These are phyloP conservation scores for Sigmodon hispidus DNA, from an alignment of 2,113 vertebrate species.

Conservation along the genomic window DNA sequence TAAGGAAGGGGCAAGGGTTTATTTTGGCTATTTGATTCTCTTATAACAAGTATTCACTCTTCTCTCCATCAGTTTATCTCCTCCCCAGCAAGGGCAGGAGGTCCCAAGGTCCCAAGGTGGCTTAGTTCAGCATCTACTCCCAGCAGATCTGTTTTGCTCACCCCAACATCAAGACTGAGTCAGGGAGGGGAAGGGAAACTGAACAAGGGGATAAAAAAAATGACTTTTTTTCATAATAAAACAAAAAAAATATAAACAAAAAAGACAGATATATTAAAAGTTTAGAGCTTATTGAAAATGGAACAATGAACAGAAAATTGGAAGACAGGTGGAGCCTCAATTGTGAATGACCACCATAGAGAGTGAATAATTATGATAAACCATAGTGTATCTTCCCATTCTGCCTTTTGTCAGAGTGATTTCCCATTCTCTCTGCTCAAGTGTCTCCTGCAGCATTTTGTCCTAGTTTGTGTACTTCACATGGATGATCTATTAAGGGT, in stretches of 20 bases:
- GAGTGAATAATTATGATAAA: neutral
- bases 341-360: neutral
- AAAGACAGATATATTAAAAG: neutral
- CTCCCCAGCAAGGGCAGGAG: too few species aligned
- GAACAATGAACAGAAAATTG: neutral
- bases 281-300: neutral
- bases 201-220: too few species aligned
- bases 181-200: too few species aligned
- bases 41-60: neutral
- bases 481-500: neutral
- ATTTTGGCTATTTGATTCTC: neutral
- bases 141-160: too few species aligned
- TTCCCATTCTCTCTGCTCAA: fast-evolving
- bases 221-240: too few species aligned
- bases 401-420: neutral
- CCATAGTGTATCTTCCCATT: neutral
- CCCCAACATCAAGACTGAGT: too few species aligned
- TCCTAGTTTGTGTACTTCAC: neutral
- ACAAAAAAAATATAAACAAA: too few species aligned
- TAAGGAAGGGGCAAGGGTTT: too few species aligned
- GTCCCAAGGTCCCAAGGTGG: too few species aligned
- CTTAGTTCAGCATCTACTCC: too few species aligned
- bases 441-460: too few species aligned
- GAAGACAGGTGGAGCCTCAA: neutral
- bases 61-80: too few species aligned